These are phyloP conservation scores for Cladopsammia gracilis DNA, from an alignment of 64 coral and sea anemone species.

Conservation along the genomic window DNA sequence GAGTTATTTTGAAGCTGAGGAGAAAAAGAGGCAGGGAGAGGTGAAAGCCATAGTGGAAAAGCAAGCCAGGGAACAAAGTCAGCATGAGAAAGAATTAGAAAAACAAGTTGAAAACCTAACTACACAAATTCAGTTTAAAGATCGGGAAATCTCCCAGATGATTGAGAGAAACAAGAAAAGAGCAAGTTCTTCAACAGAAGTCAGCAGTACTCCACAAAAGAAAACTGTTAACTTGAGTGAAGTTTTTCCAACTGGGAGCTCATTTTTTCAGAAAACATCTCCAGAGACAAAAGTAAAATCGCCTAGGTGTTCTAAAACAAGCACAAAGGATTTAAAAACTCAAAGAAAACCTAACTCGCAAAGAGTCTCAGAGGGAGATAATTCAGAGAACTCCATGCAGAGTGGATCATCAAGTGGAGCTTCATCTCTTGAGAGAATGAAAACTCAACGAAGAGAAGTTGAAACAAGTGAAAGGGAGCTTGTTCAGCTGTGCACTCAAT, in stretches of 20 bases:
- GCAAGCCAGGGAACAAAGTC: constrained; percentile 55
- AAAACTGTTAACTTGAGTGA: constrained; percentile 51
- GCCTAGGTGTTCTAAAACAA: neutral
- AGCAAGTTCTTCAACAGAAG: constrained; percentile 12
- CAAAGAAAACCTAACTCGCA: neutral
- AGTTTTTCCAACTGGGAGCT: constrained; percentile 79
- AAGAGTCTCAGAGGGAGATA: constrained; percentile 28
- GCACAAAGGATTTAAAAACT: neutral
- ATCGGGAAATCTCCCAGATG: constrained; percentile 86
- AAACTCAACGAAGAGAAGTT: neutral
- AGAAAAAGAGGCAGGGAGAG: constrained; percentile 54
- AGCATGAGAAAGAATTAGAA: constrained; percentile 78
- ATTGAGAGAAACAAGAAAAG: constrained; percentile 76
- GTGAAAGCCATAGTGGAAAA: constrained; percentile 58
- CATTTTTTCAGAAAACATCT: constrained; percentile 80
- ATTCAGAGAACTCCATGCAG: neutral
- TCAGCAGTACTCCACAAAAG: constrained; percentile 52
- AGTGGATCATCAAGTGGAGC: neutral
- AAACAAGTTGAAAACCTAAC: constrained; percentile 88
- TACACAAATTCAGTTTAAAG: constrained; percentile 81
- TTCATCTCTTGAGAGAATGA: neutral
- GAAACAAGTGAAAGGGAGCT: neutral
- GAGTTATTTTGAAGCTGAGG: constrained; percentile 57
- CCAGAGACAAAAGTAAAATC: constrained; percentile 29
- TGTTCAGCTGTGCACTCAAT: neutral